These are phyloP conservation scores for Orbicella faveolata DNA, from an alignment of 64 coral and sea anemone species.

Conservation along the genomic window DNA sequence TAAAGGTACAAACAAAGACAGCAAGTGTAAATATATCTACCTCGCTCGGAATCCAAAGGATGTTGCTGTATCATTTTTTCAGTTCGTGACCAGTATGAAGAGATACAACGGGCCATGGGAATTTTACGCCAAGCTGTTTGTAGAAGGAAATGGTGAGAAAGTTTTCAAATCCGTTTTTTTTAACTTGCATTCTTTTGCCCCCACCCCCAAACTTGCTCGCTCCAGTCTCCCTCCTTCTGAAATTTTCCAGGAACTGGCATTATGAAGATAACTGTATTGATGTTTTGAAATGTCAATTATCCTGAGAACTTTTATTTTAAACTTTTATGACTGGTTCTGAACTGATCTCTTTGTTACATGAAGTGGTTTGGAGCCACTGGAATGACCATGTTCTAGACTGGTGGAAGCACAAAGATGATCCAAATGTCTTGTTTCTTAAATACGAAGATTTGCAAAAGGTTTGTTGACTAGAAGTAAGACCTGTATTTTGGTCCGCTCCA, in stretches of 20 bases:
- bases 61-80: conserved; percentile 19
- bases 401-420: conserved; percentile 48
- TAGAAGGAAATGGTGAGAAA: conserved; percentile 25
- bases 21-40: conserved; percentile 38
- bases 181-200: no score
- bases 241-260: no score
- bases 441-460: conserved; percentile 61
- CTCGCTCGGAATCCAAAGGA: conserved; percentile 52
- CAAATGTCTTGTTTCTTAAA: conserved; percentile 41
- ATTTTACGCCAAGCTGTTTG: conserved; percentile 14
- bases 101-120: conserved; percentile 15
- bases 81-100: background rate
- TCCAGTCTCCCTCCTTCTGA: no score
- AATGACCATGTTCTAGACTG: conserved; percentile 49
- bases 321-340: background rate
- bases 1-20: conserved; percentile 1
- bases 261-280: no score
- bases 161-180: no score
- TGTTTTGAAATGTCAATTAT: no score
- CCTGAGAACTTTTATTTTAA: no score
- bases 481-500: background rate
- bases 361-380: conserved; percentile 6
- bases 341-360: background rate
- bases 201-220: no score
- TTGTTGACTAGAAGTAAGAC: background rate